These are phyloP conservation scores for Autographa gamma DNA, from an alignment of 2,888 invertebrate species.

Conservation along the genomic window DNA sequence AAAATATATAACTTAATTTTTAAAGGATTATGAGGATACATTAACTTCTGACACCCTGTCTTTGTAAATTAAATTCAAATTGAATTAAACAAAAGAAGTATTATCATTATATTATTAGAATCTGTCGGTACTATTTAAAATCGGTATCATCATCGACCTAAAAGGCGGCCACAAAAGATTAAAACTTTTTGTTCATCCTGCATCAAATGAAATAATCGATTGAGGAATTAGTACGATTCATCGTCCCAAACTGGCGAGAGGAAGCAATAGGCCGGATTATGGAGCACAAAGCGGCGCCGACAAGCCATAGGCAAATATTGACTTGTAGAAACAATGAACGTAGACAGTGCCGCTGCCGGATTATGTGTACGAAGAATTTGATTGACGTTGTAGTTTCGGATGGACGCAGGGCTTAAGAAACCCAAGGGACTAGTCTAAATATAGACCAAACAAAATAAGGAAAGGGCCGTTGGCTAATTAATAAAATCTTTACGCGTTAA, in stretches of 20 bases:
- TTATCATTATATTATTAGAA: slow-evolving; percentile 67
- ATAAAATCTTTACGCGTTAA: slow-evolving; percentile 77
- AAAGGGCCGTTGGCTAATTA: slow-evolving; percentile 59
- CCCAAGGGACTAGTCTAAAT: slow-evolving; percentile 43
- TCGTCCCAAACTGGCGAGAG: slow-evolving; percentile 80
- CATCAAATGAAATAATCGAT: slow-evolving; percentile 84
- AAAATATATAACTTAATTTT: no score
- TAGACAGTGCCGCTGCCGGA: slow-evolving; percentile 66
- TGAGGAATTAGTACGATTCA: slow-evolving; percentile 86
- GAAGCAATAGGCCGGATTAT: slow-evolving; percentile 83
- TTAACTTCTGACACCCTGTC: slow-evolving; percentile 21
- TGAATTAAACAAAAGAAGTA: slow-evolving; percentile 72
- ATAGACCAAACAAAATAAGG: slow-evolving; percentile 52
- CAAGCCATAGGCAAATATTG: slow-evolving; percentile 87
- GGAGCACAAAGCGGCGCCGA: slow-evolving; percentile 82
- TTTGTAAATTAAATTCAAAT: slow-evolving; percentile 42
- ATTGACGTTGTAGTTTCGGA: slow-evolving; percentile 72
- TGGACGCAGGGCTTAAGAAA: slow-evolving; percentile 40
- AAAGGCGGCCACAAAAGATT: slow-evolving; percentile 78
- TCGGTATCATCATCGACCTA: slow-evolving; percentile 73
- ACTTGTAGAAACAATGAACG: slow-evolving; percentile 85
- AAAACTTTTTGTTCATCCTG: slow-evolving; percentile 77
- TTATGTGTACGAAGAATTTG: slow-evolving; percentile 75
- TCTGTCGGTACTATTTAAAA: slow-evolving; percentile 63
- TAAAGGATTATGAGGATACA: no score